Conservation (phyloP, 2,888 invertebrate species). For the Biston stratarius region DNA sequence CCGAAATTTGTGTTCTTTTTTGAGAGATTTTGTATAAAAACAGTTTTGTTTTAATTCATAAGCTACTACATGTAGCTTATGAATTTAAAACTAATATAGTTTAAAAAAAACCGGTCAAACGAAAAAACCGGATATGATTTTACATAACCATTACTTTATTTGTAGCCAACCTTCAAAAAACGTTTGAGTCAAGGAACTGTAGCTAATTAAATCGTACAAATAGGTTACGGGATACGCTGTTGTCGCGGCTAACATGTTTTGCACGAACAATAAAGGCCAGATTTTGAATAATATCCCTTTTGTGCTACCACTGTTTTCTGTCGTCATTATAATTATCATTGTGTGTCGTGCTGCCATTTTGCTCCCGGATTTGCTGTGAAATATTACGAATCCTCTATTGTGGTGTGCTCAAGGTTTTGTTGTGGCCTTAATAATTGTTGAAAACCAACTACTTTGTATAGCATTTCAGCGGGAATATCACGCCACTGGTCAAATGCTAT, state of each 20-base stretch:
- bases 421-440: conserved; percentile 17
- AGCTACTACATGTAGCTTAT: no score
- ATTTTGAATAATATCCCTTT: conserved; percentile 78
- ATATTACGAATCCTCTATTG: conserved; percentile 33
- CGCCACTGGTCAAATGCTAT: no score
- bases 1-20: no score
- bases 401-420: conserved; percentile 18
- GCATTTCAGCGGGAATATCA: no score
- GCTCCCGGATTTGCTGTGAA: conserved; percentile 43
- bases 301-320: conserved; percentile 69
- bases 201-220: conserved; percentile 24
- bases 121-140: not conserved
- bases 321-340: conserved; percentile 69
- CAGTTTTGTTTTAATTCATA: no score
- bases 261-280: conserved; percentile 79
- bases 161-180: not conserved
- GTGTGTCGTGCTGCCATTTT: conserved; percentile 54
- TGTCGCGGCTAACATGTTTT: conserved; percentile 79
- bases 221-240: conserved; percentile 61
- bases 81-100: no score
- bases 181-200: conserved; percentile 14
- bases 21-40: no score
- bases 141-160: not conserved
- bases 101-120: no score
- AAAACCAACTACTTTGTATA: conserved; percentile 1